These are phyloP conservation scores for Danio choprae DNA, from an alignment of 2,797 vertebrate species.

Conservation along the genomic window DNA sequence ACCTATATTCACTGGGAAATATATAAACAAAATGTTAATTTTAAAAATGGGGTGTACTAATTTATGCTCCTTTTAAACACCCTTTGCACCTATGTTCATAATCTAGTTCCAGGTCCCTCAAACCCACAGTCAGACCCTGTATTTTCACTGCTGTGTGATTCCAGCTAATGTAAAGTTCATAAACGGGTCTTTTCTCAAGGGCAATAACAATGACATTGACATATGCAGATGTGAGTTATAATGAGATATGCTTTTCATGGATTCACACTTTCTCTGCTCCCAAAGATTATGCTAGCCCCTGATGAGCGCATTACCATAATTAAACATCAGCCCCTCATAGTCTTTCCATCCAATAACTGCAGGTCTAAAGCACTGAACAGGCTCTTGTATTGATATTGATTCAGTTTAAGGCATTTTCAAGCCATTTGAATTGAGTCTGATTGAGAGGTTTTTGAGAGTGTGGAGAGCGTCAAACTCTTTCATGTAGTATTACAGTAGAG, in stretches of 20 bases:
- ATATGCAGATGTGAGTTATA: slow-evolving; percentile 61
- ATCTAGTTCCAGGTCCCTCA: neutral
- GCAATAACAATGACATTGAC: slow-evolving; percentile 70
- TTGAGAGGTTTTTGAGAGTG: slow-evolving; percentile 3
- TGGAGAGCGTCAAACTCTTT: slow-evolving; percentile 21
- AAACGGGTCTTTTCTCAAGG: slow-evolving; percentile 55
- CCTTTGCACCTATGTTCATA: neutral
- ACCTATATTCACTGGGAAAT: no score
- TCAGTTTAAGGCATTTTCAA: slow-evolving; percentile 56
- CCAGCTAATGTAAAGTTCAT: slow-evolving; percentile 51
- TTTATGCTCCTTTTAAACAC: neutral
- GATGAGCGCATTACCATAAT: slow-evolving; percentile 81
- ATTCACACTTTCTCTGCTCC: slow-evolving; percentile 67
- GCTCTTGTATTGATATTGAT: slow-evolving; percentile 67
- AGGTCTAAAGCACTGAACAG: slow-evolving; percentile 59
- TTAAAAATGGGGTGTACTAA: no score
- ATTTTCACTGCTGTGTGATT: neutral
- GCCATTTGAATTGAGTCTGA: neutral
- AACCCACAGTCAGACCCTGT: neutral
- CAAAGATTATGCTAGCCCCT: slow-evolving; percentile 73
- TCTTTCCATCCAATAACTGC: slow-evolving; percentile 66
- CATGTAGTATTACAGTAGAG: slow-evolving; percentile 47
- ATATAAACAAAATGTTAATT: no score
- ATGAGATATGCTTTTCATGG: slow-evolving; percentile 72
- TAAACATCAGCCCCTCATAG: slow-evolving; percentile 71